Evolutionary conservation across 2,888 invertebrate species (phyloP).

Genomic region (Caenorhabditis sp.): DNA sequence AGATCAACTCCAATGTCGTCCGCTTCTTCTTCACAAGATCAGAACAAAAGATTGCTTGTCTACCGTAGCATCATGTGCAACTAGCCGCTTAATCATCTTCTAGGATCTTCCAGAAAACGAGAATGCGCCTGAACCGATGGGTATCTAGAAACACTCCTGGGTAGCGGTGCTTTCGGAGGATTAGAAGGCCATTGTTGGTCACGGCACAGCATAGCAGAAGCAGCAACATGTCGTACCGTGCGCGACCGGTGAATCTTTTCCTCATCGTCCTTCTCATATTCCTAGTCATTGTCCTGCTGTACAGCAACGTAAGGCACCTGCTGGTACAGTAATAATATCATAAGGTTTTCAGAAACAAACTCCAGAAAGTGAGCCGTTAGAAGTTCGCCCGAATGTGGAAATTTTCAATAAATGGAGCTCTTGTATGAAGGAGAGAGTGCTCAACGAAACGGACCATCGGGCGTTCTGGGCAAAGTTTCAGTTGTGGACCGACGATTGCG

Average conservation of each 20-base stretch:
- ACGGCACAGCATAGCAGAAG: not conserved
- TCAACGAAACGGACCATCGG: slow-evolving; percentile 35
- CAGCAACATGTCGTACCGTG: slow-evolving; percentile 19
- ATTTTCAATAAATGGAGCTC: slow-evolving; percentile 32
- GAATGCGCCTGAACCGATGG: slow-evolving; percentile 2
- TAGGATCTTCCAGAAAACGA: slow-evolving; percentile 9
- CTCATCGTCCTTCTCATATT: slow-evolving; percentile 30
- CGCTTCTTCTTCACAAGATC: too few species aligned
- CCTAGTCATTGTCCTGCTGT: slow-evolving; percentile 29
- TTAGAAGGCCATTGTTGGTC: too few species aligned
- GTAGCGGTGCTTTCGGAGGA: not conserved
- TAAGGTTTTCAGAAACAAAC: not conserved
- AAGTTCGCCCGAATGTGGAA: not conserved
- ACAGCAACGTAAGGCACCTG: slow-evolving; percentile 17
- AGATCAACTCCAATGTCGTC: too few species aligned
- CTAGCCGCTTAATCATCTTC: not conserved
- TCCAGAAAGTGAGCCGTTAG: not conserved
- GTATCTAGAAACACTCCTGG: slow-evolving; percentile 21
- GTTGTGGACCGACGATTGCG: not conserved
- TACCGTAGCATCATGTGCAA: not conserved
- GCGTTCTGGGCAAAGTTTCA: slow-evolving; percentile 20
- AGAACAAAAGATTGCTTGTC: not conserved
- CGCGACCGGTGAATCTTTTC: slow-evolving; percentile 31
- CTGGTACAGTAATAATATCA: not conserved
- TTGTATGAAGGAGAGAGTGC: slow-evolving; percentile 26